Evolutionary conservation across 2,797 vertebrate species (phyloP).

Genomic region (Corythornis leucogaster): DNA sequence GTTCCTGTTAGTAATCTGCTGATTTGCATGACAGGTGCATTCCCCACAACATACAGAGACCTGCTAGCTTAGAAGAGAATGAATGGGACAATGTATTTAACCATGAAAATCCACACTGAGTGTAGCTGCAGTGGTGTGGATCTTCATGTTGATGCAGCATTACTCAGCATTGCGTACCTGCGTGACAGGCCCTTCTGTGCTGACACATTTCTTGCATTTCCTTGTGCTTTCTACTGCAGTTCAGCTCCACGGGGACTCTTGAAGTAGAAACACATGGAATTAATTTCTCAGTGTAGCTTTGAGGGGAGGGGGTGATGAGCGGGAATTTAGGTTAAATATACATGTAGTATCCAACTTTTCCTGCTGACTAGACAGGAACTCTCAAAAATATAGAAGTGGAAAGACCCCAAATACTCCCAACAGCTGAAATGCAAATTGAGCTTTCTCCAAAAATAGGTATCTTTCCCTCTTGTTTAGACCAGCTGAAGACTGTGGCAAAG

Average conservation of each 20-base stretch:
- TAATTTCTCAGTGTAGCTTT: neutral
- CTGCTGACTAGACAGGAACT: neutral
- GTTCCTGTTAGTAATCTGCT: neutral
- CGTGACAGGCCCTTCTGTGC: accelerated
- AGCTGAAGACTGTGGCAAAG: neutral
- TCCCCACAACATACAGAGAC: no score
- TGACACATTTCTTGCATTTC: neutral
- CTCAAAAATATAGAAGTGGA: neutral
- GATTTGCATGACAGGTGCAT: accelerated
- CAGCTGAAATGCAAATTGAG: neutral
- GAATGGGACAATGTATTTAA: neutral
- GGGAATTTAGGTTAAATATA: neutral
- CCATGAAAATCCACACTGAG: neutral
- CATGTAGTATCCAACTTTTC: neutral
- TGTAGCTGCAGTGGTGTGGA: no score
- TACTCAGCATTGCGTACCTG: neutral
- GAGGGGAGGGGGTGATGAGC: neutral
- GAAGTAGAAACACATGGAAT: neutral
- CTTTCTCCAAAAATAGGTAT: neutral
- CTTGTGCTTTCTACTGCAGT: neutral
- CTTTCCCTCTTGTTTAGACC: neutral
- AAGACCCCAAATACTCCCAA: neutral
- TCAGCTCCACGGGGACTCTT: neutral
- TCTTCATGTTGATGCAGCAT: accelerated
- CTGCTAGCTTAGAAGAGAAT: neutral